Percentiles rank a stretch among this genome's conserved stretches.
Conservation (phyloP, 2,113 vertebrate genomes). For the Lontra canadensis region DNA sequence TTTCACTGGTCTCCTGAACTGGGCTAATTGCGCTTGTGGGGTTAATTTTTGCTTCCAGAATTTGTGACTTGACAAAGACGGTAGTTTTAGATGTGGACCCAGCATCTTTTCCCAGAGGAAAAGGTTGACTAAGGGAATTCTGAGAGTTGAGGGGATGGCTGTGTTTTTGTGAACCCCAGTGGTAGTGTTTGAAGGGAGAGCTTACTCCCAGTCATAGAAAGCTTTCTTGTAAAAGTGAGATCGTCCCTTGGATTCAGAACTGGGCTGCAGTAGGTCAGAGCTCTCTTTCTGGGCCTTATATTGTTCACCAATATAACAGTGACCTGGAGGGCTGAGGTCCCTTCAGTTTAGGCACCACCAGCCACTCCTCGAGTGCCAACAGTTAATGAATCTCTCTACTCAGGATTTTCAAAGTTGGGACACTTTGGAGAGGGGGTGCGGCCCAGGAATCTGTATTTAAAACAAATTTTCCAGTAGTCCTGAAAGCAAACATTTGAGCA, state of each 20-base stretch:
- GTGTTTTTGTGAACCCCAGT: background rate
- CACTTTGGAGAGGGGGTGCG: background rate
- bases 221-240: background rate
- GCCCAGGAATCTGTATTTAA: background rate
- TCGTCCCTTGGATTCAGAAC: background rate
- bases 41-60: constrained; percentile 28
- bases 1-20: background rate
- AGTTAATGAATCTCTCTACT: background rate
- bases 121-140: background rate
- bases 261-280: background rate
- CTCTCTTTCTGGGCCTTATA: background rate
- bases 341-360: background rate
- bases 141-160: background rate
- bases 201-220: background rate
- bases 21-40: background rate
- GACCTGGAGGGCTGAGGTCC: background rate
- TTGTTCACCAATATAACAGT: background rate
- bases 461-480: background rate
- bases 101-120: background rate
- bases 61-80: background rate
- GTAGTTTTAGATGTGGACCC: background rate
- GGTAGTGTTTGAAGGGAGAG: background rate
- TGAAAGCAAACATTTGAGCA: background rate
- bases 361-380: background rate
- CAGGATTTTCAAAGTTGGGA: background rate